Conservation (phyloP, 2,888 invertebrate genomes). For the Orgyia antiqua region DNA sequence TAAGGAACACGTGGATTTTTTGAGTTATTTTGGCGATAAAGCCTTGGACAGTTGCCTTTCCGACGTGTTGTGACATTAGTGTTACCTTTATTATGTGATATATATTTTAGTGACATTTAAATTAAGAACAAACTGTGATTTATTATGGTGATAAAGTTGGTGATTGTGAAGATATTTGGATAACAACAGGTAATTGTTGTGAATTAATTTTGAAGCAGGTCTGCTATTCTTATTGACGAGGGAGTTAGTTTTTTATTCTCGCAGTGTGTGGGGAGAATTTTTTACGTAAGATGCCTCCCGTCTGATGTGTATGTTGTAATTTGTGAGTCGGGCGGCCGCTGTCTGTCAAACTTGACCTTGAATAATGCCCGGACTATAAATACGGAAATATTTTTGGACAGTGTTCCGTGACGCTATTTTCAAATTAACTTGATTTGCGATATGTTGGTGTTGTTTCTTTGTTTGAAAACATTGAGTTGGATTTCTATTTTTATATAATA, state of each 20-base stretch:
- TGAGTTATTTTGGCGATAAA: slow-evolving; percentile 59
- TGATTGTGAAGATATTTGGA: slow-evolving; percentile 60
- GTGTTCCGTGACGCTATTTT: slow-evolving; percentile 43
- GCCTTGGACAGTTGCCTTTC: slow-evolving; percentile 73
- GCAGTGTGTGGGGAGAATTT: slow-evolving; percentile 34
- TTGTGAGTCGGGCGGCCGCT: slow-evolving; percentile 29
- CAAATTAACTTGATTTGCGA: slow-evolving; percentile 45
- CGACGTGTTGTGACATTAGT: slow-evolving; percentile 76
- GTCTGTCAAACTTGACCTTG: slow-evolving; percentile 71
- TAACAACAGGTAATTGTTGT: slow-evolving; percentile 57
- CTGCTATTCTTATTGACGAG: slow-evolving; percentile 25
- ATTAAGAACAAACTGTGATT: slow-evolving; percentile 75
- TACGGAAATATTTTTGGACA: slow-evolving; percentile 71
- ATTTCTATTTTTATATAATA: too few species aligned
- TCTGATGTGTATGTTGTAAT: slow-evolving; percentile 46
- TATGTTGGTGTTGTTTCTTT: slow-evolving; percentile 25
- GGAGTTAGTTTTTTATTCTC: slow-evolving; percentile 27
- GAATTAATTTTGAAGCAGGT: slow-evolving; percentile 47
- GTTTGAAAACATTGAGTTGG: slow-evolving; percentile 26
- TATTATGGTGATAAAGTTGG: slow-evolving; percentile 73
- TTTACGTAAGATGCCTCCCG: slow-evolving; percentile 58
- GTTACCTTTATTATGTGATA: slow-evolving; percentile 76
- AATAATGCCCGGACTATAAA: slow-evolving; percentile 63
- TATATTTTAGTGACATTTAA: slow-evolving; percentile 70
- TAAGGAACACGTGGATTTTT: slow-evolving; percentile 66